These are phyloP conservation scores for Salminus brasiliensis DNA, from an alignment of 2,113 vertebrate genomes.

Conservation along the genomic window DNA sequence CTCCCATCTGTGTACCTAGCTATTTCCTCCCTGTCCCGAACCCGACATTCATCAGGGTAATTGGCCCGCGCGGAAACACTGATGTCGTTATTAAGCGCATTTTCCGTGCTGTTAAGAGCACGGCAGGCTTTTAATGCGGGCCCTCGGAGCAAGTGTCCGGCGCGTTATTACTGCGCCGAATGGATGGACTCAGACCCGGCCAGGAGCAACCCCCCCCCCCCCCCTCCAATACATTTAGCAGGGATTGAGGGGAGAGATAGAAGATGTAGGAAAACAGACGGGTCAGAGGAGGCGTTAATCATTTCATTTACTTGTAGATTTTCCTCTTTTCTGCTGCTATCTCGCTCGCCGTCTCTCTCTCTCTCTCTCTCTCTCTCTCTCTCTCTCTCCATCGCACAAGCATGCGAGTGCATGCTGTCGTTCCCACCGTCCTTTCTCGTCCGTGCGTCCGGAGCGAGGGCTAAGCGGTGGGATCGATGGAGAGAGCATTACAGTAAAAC, in stretches of 20 bases:
- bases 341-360: conserved; percentile 29
- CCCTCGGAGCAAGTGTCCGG: conserved; percentile 63
- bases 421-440: conserved; percentile 61
- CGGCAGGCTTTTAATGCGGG: conserved; percentile 75
- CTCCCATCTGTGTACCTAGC: conserved; percentile 68
- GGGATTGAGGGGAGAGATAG: conserved; percentile 50
- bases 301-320: conserved; percentile 72
- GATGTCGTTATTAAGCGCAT: conserved; percentile 79
- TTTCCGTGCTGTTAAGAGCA: conserved; percentile 76
- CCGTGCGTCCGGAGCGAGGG: conserved; percentile 62
- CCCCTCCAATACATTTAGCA: conserved; percentile 61
- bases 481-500: conserved; percentile 96
- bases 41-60: conserved; percentile 81
- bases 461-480: conserved; percentile 82
- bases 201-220: too few relatives aligned
- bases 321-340: conserved; percentile 46
- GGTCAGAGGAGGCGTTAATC: conserved; percentile 74
- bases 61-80: conserved; percentile 75
- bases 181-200: conserved; percentile 59
- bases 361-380: conserved; percentile 34
- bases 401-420: too few relatives aligned
- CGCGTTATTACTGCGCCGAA: conserved; percentile 63
- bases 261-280: conserved; percentile 50
- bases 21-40: conserved; percentile 73
- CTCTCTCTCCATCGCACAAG: too few relatives aligned